Conservation (phyloP, 2,888 invertebrate species). For the Auanema freiburgensis region DNA sequence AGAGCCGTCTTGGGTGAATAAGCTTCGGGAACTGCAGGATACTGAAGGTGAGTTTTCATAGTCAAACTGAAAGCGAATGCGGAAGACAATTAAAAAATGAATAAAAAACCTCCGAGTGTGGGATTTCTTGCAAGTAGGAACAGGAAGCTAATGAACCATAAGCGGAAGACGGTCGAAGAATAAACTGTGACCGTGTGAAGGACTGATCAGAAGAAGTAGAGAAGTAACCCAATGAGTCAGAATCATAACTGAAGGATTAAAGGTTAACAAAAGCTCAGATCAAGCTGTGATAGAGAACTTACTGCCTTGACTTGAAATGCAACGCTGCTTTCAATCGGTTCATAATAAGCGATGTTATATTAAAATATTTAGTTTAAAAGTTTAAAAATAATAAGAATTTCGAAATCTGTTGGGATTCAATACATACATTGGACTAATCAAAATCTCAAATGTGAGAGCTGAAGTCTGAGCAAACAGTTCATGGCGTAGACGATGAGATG, state of each 20-base stretch:
- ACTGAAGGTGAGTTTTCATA: not conserved
- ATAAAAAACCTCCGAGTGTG: not conserved
- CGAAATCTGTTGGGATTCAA: no score
- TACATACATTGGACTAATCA: no score
- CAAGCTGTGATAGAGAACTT: no score
- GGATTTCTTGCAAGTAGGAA: constrained; percentile 1
- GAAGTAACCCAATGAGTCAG: constrained; percentile 41
- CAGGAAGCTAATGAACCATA: constrained; percentile 10
- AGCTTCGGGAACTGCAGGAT: not conserved
- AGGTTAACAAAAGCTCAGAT: constrained; percentile 9
- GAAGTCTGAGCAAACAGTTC: no score
- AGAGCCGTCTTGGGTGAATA: not conserved
- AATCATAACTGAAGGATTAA: constrained; percentile 40
- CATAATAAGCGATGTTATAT: no score
- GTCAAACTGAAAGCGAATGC: not conserved
- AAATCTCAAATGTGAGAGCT: no score
- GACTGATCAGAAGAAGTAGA: constrained; percentile 28
- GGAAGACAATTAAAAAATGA: not conserved
- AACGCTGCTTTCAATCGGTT: no score
- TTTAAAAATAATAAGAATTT: no score
- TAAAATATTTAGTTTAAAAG: no score
- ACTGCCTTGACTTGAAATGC: no score
- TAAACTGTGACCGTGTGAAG: constrained; percentile 32
- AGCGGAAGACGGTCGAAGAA: constrained; percentile 29
- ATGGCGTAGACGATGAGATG: no score